A percentile compares a stretch with the other conserved stretches of the same genome.
These are phyloP conservation scores for Hydropsyche betteni DNA, from an alignment of 2,888 invertebrate species.

Conservation along the genomic window DNA sequence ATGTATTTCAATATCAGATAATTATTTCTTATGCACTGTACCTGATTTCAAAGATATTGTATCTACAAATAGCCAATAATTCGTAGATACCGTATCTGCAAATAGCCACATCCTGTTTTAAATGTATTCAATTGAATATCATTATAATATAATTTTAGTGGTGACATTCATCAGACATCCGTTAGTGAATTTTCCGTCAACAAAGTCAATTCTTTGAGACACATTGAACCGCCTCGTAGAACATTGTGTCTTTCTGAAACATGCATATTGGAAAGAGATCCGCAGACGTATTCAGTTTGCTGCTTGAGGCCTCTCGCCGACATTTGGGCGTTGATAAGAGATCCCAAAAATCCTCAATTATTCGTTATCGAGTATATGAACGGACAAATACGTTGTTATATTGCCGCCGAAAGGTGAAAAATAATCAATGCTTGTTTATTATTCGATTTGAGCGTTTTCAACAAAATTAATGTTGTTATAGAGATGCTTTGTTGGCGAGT, in stretches of 20 bases:
- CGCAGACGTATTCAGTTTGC: constrained; percentile 93
- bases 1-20: no score
- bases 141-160: constrained; percentile 67
- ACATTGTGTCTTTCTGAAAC: constrained; percentile 95
- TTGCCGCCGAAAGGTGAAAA: constrained; percentile 86
- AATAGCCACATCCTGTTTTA: no score
- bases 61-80: no score
- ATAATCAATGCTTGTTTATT: constrained; percentile 26
- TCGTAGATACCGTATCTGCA: no score
- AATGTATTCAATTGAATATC: not conserved
- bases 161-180: constrained; percentile 95
- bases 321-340: constrained; percentile 91
- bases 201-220: constrained; percentile 83
- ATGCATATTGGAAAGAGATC: constrained; percentile 95
- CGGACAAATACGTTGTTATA: constrained; percentile 87
- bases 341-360: constrained; percentile 89
- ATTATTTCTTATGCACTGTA: no score
- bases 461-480: constrained; percentile 54
- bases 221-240: constrained; percentile 85
- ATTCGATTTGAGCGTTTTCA: constrained; percentile 6
- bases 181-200: constrained; percentile 96
- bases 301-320: constrained; percentile 84
- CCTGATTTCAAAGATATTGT: no score
- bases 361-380: constrained; percentile 95
- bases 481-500: constrained; percentile 95